Conservation (phyloP, 1,140 invertebrate genomes). For the Tyrophagus putrescentiae region DNA sequence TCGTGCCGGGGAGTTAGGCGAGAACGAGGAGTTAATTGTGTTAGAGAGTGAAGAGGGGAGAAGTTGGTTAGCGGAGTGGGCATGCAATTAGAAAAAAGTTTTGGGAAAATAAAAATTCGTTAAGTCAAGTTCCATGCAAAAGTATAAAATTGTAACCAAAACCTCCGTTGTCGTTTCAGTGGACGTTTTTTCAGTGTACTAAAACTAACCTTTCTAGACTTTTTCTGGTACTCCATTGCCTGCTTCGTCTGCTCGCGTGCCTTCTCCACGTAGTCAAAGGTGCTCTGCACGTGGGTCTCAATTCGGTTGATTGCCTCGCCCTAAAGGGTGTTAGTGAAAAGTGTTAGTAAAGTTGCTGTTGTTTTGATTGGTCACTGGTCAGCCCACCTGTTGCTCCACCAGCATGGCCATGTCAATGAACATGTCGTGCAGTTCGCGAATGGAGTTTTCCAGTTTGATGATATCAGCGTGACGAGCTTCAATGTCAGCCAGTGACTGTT, state of each 20-base stretch:
- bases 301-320: slow-evolving; percentile 99
- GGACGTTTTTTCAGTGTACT: too few relatives aligned
- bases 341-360: slow-evolving; percentile 7
- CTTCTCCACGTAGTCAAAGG: slow-evolving; percentile 97
- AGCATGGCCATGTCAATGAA: slow-evolving; percentile 98
- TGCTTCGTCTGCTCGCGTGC: slow-evolving; percentile 99
- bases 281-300: slow-evolving; percentile 98
- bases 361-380: background rate
- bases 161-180: too few relatives aligned
- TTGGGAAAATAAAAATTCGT: background rate
- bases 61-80: background rate
- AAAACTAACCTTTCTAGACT: slow-evolving; percentile 53
- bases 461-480: slow-evolving; percentile 95
- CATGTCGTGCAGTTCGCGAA: slow-evolving; percentile 95
- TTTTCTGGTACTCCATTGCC: slow-evolving; percentile 98
- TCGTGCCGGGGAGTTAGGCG: too few relatives aligned
- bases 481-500: slow-evolving; percentile 92
- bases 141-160: background rate
- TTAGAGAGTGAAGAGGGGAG: background rate
- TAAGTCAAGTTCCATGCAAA: background rate
- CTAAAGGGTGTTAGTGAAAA: slow-evolving; percentile 32
- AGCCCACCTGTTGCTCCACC: slow-evolving; percentile 77
- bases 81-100: background rate
- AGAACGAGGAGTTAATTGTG: too few relatives aligned
- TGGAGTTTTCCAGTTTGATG: slow-evolving; percentile 93